Base-by-base conservation (phyloP, 2,797 vertebrate genomes). In the Sparus aurata region DNA sequence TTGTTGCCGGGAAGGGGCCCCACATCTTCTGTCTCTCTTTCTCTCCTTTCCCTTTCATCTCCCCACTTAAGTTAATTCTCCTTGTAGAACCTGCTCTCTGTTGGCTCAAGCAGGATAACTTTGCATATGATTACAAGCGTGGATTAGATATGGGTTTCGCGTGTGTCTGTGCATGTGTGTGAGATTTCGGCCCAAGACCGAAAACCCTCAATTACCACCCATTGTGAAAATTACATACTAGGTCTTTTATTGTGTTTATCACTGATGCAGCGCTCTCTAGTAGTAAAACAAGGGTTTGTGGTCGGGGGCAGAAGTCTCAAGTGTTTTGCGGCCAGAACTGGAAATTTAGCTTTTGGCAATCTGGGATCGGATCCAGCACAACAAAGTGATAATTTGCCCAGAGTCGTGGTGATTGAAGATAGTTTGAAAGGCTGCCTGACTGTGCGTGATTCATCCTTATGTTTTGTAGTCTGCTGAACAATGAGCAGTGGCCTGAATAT, bases 401-500 rank as follows among this genome's bases (percentile, higher is more conserved):
- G 43, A 41, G 34, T 50, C 64, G 30, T 64, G 30, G 63, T 73
- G 78, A 90, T 84, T 86, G 86, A 87, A 83, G 67, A 71, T 41
- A 30, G 70, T 85, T 86, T 89, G 75, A 88, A 87, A 83, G 76
- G 53, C 88, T 65, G 73, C 70, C 58, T 78, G 38, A 11, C 38
- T 38, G 27, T 77, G 77, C 34, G 23, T 78, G 82, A 88, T 85
- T 84, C 84, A 85, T 88, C 64, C 74, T 65, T 73, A 59, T 88
- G 82, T 85, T 88, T 84, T 86, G 82, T 82, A 79, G 83, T 91
- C 66, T 82, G 82, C 60, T 83, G 87, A 91, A 89, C 85, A 92
- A 92, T 89, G 85, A 87, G 89, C 90, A 89, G 68, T 90, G 88
- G 86, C 91, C 89, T 85, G 80, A 72, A 92, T 92, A 77, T 52